Evolutionary conservation across 2,888 invertebrate genomes (phyloP), one percentile per base, ranked within the genome.

Genomic region (Cataglyphis cursor): DNA sequence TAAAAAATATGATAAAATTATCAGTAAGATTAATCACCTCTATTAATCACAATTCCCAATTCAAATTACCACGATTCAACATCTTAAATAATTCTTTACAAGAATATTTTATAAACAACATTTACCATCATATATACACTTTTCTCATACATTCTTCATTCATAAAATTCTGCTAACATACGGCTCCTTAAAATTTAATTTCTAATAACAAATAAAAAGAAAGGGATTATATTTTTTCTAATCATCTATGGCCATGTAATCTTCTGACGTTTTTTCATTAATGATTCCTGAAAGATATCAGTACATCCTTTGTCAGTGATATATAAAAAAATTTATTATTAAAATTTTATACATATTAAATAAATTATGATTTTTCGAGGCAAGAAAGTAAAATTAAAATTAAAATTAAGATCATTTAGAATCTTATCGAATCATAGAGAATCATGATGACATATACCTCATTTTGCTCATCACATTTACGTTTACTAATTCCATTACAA

Each of bases 201-300:
- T 68, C 24, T 54, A 31, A 5, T 65, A 70, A 78, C 1, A 38
- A 57, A 28, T 62, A 44, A 48, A 38, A 54, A 12, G 4, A 35
- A 72, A 21, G 10, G 3, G 28, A 51, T 18, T 12, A 68, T 31
- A 54, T 65, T 38, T n/a, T 68, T 12, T 28, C 12, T 6, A 57
- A 5, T 35, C 44, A 10, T 35, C 57, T 82, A 90, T 8, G 90
- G 90, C 90, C 90, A 90, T 48, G 90, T 90, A 44, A 90, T 90
- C 41, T 90, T 90, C 65, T 90, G 90, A 12, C 85, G 83, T 41
- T 90, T 90, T 68, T 76, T 89, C 12, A 10, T 57, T 31, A 84
- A 48, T 28, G 74, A 35, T 38, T 76, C 90, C 90, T 90, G 35
- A 64, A 90, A 85, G 15, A 62, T 18, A 78, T 74, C 28, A 73